Evolutionary conservation across 1,140 invertebrate genomes (phyloP).

Genomic region (Glomeris maerens): DNA sequence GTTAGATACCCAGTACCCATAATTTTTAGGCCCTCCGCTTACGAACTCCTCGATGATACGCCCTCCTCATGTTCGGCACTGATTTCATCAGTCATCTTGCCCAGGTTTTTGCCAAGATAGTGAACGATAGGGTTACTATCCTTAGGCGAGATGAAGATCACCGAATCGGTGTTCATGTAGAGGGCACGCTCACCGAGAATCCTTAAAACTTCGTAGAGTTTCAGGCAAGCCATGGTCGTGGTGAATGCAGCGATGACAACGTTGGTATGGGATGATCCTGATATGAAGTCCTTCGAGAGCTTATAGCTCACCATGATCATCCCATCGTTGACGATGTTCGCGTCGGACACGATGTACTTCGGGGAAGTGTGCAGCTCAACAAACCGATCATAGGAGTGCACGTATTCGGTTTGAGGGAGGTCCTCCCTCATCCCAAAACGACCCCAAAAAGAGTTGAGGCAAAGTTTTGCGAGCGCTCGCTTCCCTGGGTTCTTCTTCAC

Average conservation of each 20-base stretch:
- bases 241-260: conserved; percentile 1
- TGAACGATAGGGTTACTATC: neutral
- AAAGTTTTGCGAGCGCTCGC: conserved; percentile 1
- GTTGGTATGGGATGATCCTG: neutral
- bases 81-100: conserved; percentile 2
- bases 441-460: conserved; percentile 2
- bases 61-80: conserved; percentile 1
- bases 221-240: neutral
- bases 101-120: conserved; percentile 1
- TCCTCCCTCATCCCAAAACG: neutral
- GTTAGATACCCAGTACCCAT: no score
- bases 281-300: neutral
- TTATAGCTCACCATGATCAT: conserved; percentile 3
- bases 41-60: neutral
- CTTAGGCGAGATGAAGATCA: neutral
- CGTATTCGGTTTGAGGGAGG: neutral
- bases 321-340: conserved; percentile 1
- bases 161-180: conserved; percentile 1
- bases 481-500: neutral
- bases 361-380: neutral
- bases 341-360: neutral
- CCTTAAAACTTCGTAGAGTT: neutral
- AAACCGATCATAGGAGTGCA: neutral
- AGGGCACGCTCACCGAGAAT: neutral
- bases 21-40: conserved; percentile 2